Percentiles rank a stretch among this genome's conserved stretches.
phyloP scores from a whole-genome alignment of 2,888 invertebrate species.

The Amphimallon solstitiale region DNA sequence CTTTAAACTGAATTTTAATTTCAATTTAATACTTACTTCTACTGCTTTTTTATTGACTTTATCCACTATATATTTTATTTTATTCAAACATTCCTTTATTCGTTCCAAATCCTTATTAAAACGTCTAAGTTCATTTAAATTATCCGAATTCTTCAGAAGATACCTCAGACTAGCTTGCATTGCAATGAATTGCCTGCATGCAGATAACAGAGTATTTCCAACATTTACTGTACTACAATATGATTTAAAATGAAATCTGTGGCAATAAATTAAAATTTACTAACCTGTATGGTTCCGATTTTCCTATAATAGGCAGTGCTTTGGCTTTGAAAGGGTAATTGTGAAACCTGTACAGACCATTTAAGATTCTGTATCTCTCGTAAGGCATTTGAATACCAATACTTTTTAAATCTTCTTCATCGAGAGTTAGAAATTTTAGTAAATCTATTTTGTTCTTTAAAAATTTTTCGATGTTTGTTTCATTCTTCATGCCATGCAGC shows the following conservation, averaged over 20 bases:
- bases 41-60: conserved; percentile 42
- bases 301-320: conserved; percentile 56
- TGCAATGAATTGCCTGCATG: conserved; percentile 69
- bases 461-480: conserved; percentile 64
- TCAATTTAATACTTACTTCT: conserved; percentile 41
- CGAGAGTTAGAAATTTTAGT: conserved; percentile 67
- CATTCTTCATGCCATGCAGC: conserved; percentile 71
- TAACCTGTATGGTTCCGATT: conserved; percentile 62
- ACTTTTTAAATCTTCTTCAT: conserved; percentile 67
- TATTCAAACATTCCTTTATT: conserved; percentile 21
- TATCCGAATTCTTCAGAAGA: conserved; percentile 48
- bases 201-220: conserved; percentile 66
- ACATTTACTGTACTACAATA: conserved; percentile 68
- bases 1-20: too few species aligned
- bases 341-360: conserved; percentile 70
- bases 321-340: conserved; percentile 67
- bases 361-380: conserved; percentile 68
- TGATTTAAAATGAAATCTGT: background rate
- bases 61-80: conserved; percentile 38
- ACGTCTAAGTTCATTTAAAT: conserved; percentile 13
- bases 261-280: conserved; percentile 33
- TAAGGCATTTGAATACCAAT: conserved; percentile 70
- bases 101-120: conserved; percentile 19
- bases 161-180: conserved; percentile 69
- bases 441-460: conserved; percentile 66